phyloP scores from a whole-genome alignment of 1,140 invertebrate genomes.

The Popillia japonica region DNA sequence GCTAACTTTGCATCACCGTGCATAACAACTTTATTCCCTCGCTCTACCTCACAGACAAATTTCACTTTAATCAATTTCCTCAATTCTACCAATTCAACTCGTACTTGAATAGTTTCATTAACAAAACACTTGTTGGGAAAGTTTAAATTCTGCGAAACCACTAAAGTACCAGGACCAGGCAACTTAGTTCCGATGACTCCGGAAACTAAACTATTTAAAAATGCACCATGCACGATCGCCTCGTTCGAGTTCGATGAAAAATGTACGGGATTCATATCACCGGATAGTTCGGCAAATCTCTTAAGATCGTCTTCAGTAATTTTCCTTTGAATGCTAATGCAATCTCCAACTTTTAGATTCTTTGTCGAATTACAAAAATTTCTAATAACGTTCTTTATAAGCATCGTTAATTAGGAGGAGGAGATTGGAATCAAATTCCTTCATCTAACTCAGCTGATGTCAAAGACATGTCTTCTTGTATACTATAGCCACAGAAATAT shows the following conservation, averaged over 20 bases:
- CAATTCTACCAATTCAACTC: constrained; percentile 71
- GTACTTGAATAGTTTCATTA: constrained; percentile 75
- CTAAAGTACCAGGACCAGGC: constrained; percentile 80
- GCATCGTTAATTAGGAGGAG: constrained; percentile 34
- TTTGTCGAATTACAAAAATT: constrained; percentile 6
- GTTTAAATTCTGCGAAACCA: constrained; percentile 76
- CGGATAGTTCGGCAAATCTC: constrained; percentile 63
- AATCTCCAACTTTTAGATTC: constrained; percentile 67
- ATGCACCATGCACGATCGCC: constrained; percentile 79
- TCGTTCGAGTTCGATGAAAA: constrained; percentile 52
- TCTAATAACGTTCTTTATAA: constrained; percentile 6
- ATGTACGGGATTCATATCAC: constrained; percentile 83
- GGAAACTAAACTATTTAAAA: constrained; percentile 82
- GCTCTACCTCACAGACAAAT: constrained; percentile 74
- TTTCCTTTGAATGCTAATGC: constrained; percentile 70
- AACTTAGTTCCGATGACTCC: constrained; percentile 82
- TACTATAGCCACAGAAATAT: too few relatives aligned
- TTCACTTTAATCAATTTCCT: constrained; percentile 80
- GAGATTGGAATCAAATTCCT: too few relatives aligned
- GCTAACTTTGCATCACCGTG: constrained; percentile 77
- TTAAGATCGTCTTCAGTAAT: constrained; percentile 61
- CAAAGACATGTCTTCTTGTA: too few relatives aligned
- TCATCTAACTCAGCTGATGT: too few relatives aligned
- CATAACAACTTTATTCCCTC: constrained; percentile 73
- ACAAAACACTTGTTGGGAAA: constrained; percentile 84